phyloP scores from a whole-genome alignment of 1,140 invertebrate genomes.

The Archegozetes longisetosus region DNA sequence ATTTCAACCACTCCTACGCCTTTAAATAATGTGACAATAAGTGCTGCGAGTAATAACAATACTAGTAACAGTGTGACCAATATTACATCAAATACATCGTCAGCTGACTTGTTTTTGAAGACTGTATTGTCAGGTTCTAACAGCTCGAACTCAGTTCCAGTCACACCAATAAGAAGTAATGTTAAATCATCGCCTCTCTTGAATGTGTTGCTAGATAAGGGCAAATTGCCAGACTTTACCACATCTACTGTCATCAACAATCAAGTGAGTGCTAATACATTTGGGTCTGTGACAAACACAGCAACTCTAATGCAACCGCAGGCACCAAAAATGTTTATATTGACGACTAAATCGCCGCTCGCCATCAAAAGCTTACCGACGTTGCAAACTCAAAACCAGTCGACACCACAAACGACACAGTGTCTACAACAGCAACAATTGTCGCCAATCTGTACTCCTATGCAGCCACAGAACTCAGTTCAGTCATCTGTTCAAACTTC shows the following conservation, averaged over 20 bases:
- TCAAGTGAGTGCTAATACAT: conserved; percentile 5
- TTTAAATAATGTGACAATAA: background rate
- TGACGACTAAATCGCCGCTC: conserved; percentile 30
- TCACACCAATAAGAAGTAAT: conserved; percentile 6
- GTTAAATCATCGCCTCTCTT: conserved; percentile 22
- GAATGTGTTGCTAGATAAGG: conserved; percentile 24
- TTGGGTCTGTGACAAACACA: conserved; percentile 10
- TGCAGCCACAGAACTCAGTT: background rate
- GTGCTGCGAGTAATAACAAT: background rate
- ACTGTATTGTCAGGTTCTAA: background rate
- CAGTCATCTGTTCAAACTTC: background rate
- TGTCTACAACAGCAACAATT: too few relatives aligned
- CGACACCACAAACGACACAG: conserved; percentile 21
- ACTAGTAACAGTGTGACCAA: background rate
- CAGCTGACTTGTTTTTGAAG: background rate
- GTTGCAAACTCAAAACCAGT: conserved; percentile 29
- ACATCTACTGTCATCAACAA: conserved; percentile 10
- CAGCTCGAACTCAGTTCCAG: conserved; percentile 7
- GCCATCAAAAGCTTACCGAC: conserved; percentile 23
- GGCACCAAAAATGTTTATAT: conserved; percentile 21
- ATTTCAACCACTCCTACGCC: conserved; percentile 18
- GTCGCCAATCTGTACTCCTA: background rate
- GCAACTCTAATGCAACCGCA: background rate
- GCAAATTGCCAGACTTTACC: conserved; percentile 18
- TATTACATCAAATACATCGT: background rate